These are phyloP conservation scores for Pediacus dermestoides DNA, from an alignment of 2,888 invertebrate genomes.

Conservation along the genomic window DNA sequence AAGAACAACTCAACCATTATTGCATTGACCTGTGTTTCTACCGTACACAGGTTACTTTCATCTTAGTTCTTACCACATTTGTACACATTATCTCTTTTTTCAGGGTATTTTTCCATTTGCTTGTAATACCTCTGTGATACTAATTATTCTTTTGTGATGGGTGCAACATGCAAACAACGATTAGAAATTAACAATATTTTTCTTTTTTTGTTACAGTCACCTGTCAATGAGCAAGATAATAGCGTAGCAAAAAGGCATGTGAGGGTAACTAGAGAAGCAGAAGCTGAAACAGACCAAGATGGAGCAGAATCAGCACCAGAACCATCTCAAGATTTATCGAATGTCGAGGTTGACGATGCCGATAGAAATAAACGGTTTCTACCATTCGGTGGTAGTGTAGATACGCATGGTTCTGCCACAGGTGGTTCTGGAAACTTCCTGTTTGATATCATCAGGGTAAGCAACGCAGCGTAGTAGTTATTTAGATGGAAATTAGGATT, in stretches of 20 bases:
- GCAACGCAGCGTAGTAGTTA: conserved; percentile 46
- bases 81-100: too few relatives aligned
- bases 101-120: too few relatives aligned
- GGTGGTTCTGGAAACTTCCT: conserved; percentile 85
- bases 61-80: conserved; percentile 11
- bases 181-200: conserved; percentile 3
- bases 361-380: conserved; percentile 79
- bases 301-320: conserved; percentile 56
- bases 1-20: too few relatives aligned
- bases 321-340: conserved; percentile 69
- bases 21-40: too few relatives aligned
- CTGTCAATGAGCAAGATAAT: conserved; percentile 34
- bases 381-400: conserved; percentile 60
- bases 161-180: too few relatives aligned
- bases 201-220: conserved; percentile 38
- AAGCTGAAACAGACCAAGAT: conserved; percentile 39
- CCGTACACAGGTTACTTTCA: too few relatives aligned
- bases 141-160: too few relatives aligned
- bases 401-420: conserved; percentile 44
- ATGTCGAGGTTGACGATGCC: conserved; percentile 68
- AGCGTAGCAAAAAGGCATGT: conserved; percentile 39
- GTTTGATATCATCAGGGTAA: conserved; percentile 85
- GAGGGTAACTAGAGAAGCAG: conserved; percentile 41
- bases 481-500: too few relatives aligned
- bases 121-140: too few relatives aligned